Evolutionary conservation across 2,113 vertebrate genomes (phyloP).

Genomic region (Microcebus jonahi): DNA sequence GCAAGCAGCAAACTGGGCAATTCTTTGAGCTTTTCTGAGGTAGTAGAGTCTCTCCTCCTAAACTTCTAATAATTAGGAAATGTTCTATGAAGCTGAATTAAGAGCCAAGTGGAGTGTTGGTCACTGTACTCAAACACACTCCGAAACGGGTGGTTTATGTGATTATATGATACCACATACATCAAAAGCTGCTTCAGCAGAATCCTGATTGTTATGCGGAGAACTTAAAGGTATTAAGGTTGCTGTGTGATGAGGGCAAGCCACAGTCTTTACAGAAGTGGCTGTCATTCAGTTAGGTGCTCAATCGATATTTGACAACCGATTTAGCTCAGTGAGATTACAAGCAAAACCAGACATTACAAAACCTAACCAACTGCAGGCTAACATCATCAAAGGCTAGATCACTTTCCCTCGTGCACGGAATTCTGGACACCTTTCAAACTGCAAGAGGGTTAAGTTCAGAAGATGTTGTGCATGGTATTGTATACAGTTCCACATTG

Average conservation of each 20-base stretch:
- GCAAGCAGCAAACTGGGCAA: constrained; percentile 42
- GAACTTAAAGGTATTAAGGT: constrained; percentile 18
- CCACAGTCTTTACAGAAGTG: background rate
- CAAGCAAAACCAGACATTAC: background rate
- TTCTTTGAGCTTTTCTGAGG: constrained; percentile 79
- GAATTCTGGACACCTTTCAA: background rate
- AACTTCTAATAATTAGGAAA: constrained; percentile 46
- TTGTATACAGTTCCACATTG: background rate
- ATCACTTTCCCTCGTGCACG: background rate
- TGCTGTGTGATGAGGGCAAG: background rate
- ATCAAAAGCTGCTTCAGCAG: background rate
- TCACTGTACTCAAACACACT: background rate
- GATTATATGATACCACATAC: background rate
- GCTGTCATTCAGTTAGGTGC: background rate
- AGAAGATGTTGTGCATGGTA: background rate
- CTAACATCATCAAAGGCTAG: background rate
- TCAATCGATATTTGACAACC: background rate
- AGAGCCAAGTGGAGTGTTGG: background rate
- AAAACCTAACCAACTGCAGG: background rate
- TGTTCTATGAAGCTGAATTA: background rate
- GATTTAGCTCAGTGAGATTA: constrained; percentile 28
- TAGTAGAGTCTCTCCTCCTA: constrained; percentile 76
- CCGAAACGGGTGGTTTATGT: constrained; percentile 14
- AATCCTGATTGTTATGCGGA: background rate
- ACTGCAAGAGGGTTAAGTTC: background rate